Evolutionary conservation across 2,888 invertebrate species (phyloP).

Genomic region (Dione vanillae): DNA sequence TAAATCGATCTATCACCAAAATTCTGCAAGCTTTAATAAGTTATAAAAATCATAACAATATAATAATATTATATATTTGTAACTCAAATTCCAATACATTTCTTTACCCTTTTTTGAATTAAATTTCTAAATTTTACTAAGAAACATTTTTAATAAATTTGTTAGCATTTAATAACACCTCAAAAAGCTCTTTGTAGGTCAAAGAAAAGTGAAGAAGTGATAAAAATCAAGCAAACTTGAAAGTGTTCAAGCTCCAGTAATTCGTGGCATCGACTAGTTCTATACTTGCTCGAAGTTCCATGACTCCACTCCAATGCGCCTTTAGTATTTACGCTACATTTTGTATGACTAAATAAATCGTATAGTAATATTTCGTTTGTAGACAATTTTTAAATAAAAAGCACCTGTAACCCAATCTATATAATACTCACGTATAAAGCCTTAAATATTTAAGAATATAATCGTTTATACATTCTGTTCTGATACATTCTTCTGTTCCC

Average conservation of each 20-base stretch:
- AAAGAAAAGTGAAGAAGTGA: conserved; percentile 7
- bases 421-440: too few species aligned
- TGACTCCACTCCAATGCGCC: background rate
- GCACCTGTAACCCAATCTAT: too few species aligned
- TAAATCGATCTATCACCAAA: background rate
- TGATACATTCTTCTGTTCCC: too few species aligned
- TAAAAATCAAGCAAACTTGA: conserved; percentile 10
- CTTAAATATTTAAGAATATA: too few species aligned
- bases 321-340: background rate
- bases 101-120: background rate
- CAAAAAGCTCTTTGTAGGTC: conserved; percentile 13
- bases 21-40: background rate
- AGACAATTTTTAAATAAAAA: too few species aligned
- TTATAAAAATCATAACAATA: background rate
- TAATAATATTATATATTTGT: background rate
- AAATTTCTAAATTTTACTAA: background rate
- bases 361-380: too few species aligned
- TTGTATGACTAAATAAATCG: background rate
- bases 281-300: conserved; percentile 12
- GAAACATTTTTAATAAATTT: background rate
- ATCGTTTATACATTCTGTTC: too few species aligned
- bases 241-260: conserved; percentile 16
- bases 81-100: background rate
- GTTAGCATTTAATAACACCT: background rate
- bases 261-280: conserved; percentile 13